These are phyloP conservation scores for Eupeodes latifasciatus DNA, from an alignment of 2,888 invertebrate genomes.

Conservation along the genomic window DNA sequence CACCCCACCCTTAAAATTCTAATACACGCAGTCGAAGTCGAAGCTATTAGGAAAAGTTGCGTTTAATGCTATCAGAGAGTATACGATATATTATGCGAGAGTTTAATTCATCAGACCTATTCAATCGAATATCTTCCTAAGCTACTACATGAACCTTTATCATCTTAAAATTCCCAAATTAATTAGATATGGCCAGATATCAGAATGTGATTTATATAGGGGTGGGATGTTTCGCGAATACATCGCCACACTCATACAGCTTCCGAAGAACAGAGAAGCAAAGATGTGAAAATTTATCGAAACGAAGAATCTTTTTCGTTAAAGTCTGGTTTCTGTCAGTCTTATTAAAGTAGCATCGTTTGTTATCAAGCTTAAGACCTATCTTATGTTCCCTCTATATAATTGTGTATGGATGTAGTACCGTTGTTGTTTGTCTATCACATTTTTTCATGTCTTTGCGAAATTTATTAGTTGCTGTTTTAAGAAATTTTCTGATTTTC, in stretches of 20 bases:
- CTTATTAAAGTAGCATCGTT: conserved; percentile 11
- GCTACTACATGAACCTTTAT: conserved; percentile 10
- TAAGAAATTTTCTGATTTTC: conserved; percentile 5
- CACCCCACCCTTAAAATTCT: not conserved
- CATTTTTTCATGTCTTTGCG: conserved; percentile 5
- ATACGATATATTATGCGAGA: conserved; percentile 19
- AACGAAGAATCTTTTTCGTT: conserved; percentile 6
- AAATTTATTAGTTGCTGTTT: not conserved
- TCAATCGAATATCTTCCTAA: conserved; percentile 30
- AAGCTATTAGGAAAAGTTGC: too few species aligned
- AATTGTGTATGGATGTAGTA: not conserved
- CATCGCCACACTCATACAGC: not conserved
- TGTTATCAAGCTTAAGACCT: conserved; percentile 24
- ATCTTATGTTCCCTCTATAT: not conserved
- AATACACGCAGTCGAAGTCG: too few species aligned
- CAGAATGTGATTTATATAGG: conserved; percentile 64
- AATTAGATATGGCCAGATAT: conserved; percentile 49
- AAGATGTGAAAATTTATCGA: not conserved
- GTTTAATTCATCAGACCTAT: conserved; percentile 35
- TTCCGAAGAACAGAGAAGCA: not conserved
- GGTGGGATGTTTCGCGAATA: conserved; percentile 13
- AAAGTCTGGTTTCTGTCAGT: conserved; percentile 19
- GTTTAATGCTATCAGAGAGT: not conserved
- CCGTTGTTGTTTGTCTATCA: conserved; percentile 1
- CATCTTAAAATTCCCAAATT: conserved; percentile 48